These are phyloP conservation scores for Belonocnema kinseyi DNA, from an alignment of 1,140 invertebrate species.

Conservation along the genomic window DNA sequence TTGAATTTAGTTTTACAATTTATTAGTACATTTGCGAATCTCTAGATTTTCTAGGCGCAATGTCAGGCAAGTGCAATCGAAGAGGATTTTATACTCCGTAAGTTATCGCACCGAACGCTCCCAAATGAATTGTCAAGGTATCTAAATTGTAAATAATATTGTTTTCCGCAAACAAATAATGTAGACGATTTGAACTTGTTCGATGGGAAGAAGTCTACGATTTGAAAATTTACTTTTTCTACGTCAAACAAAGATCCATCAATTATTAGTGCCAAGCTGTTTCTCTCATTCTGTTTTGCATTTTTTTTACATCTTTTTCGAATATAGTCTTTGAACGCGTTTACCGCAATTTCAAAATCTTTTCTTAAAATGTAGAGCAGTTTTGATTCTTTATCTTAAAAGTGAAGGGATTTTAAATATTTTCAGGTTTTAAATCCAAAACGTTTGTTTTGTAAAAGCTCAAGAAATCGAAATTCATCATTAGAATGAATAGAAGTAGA, in stretches of 20 bases:
- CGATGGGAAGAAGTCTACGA: constrained; percentile 16
- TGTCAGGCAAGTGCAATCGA: constrained; percentile 9
- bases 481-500: too few relatives aligned
- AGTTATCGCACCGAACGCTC: constrained; percentile 4
- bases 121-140: constrained; percentile 15
- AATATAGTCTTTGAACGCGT: background rate
- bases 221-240: constrained; percentile 24
- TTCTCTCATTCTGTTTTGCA: background rate
- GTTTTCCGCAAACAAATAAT: constrained; percentile 1
- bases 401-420: too few relatives aligned
- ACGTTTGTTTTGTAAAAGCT: too few relatives aligned
- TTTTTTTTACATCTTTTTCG: background rate
- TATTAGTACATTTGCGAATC: background rate
- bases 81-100: constrained; percentile 27
- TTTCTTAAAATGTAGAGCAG: too few relatives aligned
- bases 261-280: constrained; percentile 42
- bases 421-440: too few relatives aligned
- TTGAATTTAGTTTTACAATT: background rate
- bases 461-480: too few relatives aligned
- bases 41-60: background rate
- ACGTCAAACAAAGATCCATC: constrained; percentile 32
- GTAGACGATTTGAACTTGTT: constrained; percentile 6
- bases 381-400: too few relatives aligned
- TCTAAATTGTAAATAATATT: constrained; percentile 29
- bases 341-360: background rate